These are phyloP conservation scores for Harpagifer antarcticus DNA, from an alignment of 2,797 vertebrate genomes.

Conservation along the genomic window DNA sequence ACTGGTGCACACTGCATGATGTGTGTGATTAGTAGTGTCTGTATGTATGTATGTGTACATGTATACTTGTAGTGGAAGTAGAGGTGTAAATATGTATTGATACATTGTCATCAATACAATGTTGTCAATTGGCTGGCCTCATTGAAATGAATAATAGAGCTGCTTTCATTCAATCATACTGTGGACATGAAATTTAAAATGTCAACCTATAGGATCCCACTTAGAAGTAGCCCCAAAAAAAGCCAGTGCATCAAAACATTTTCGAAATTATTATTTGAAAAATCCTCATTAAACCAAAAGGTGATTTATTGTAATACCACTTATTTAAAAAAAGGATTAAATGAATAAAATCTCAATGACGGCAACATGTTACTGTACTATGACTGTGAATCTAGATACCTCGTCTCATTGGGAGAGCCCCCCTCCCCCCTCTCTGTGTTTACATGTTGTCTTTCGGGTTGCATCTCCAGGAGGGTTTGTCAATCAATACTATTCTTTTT, in stretches of 20 bases:
- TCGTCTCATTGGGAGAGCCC: not conserved
- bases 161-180: not conserved
- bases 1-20: constrained; percentile 12
- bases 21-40: constrained; percentile 30
- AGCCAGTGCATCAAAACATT: no score
- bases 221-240: no score
- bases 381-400: not conserved
- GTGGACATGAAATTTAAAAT: no score
- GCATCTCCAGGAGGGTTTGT: not conserved
- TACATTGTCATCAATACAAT: no score
- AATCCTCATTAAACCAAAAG: no score
- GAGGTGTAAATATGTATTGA: not conserved
- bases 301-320: not conserved
- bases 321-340: not conserved
- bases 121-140: not conserved
- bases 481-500: not conserved
- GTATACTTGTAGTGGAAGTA: not conserved
- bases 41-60: constrained; percentile 10
- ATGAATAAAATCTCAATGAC: not conserved
- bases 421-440: not conserved
- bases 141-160: not conserved
- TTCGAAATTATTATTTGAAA: no score
- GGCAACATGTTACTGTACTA: accelerated
- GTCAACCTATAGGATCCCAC: no score
- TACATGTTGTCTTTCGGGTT: not conserved